Conservation (phyloP, 2,888 invertebrate species). For the Muschampia plurimacula region DNA sequence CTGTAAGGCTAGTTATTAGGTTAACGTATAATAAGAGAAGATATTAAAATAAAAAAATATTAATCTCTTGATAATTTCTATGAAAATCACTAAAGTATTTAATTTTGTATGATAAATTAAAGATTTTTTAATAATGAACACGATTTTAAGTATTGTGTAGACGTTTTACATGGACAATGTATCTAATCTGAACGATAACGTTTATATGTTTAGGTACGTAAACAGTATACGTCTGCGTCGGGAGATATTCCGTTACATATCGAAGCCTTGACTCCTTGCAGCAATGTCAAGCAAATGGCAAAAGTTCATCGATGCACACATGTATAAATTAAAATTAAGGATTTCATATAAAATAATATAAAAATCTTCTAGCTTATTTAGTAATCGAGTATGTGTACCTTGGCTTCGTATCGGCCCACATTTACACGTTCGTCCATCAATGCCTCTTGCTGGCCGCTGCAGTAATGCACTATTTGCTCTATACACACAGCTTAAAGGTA, state of each 20-base stretch:
- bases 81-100: too few species aligned
- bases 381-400: too few species aligned
- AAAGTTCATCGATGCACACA: neutral
- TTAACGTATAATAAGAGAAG: too few species aligned
- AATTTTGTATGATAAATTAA: neutral
- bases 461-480: too few species aligned
- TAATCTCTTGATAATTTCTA: too few species aligned
- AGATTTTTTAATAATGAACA: slow-evolving; percentile 7
- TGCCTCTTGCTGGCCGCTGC: too few species aligned
- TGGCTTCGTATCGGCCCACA: too few species aligned
- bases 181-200: neutral
- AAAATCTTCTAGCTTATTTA: too few species aligned
- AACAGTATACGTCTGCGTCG: slow-evolving; percentile 55
- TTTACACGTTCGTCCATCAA: too few species aligned
- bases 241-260: slow-evolving; percentile 43
- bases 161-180: slow-evolving; percentile 6
- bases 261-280: slow-evolving; percentile 57
- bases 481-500: too few species aligned
- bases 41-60: too few species aligned
- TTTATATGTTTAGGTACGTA: slow-evolving; percentile 48
- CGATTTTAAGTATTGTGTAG: slow-evolving; percentile 33
- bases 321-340: neutral
- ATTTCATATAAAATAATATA: neutral
- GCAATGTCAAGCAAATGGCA: slow-evolving; percentile 54
- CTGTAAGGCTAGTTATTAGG: too few species aligned